These are phyloP conservation scores for Cladopsammia gracilis DNA, from an alignment of 64 coral and sea anemone species.

Conservation along the genomic window DNA sequence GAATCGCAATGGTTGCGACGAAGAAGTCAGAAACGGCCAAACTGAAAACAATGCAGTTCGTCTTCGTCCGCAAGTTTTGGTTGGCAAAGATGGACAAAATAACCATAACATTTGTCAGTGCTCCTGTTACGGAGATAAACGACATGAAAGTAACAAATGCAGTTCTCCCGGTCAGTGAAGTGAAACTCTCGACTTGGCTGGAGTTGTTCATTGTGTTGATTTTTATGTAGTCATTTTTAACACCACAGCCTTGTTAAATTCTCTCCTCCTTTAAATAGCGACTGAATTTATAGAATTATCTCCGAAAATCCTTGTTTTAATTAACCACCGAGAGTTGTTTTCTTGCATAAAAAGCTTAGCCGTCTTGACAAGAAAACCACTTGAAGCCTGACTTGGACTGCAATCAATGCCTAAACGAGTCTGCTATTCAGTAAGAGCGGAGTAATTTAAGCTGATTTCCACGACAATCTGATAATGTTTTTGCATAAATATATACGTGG, in stretches of 20 bases:
- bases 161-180: background rate
- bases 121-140: conserved; percentile 50
- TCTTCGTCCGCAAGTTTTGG: conserved; percentile 45
- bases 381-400: no score
- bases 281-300: no score
- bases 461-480: no score
- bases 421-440: no score
- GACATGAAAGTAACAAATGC: background rate
- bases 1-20: conserved; percentile 56
- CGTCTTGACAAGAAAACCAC: no score
- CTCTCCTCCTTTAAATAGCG: no score
- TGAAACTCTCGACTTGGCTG: background rate
- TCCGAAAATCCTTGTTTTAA: no score
- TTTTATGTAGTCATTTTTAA: background rate
- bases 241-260: background rate
- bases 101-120: conserved; percentile 31
- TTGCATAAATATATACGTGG: no score
- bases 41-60: conserved; percentile 61
- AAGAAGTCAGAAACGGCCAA: conserved; percentile 71
- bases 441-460: no score
- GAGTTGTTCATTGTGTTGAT: background rate
- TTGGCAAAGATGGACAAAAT: conserved; percentile 49
- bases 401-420: no score
- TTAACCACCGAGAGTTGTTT: no score
- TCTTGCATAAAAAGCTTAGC: no score